Evolutionary conservation across 2,113 vertebrate genomes (phyloP).

Genomic region (Cromileptes altivelis): DNA sequence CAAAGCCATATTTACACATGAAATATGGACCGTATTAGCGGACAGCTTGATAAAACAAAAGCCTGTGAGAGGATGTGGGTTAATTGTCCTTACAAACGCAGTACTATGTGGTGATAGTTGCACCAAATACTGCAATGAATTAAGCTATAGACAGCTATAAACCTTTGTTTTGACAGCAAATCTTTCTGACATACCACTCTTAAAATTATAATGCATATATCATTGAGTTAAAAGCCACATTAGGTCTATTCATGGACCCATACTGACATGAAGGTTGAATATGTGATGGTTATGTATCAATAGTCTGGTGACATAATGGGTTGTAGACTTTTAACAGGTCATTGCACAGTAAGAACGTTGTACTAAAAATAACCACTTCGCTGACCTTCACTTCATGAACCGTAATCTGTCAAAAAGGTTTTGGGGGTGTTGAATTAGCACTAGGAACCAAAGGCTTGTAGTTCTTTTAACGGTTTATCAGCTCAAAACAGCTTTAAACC

Average conservation of each 20-base stretch:
- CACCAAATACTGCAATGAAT: background rate
- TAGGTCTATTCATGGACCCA: background rate
- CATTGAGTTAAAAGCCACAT: background rate
- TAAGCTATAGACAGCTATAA: background rate
- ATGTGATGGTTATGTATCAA: background rate
- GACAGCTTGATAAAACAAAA: background rate
- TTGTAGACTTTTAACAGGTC: background rate
- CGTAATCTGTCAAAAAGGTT: background rate
- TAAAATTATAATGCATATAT: background rate
- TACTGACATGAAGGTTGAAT: background rate
- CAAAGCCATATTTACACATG: slow-evolving; percentile 4
- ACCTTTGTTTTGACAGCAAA: background rate
- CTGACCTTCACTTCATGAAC: background rate
- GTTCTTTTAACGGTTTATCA: background rate
- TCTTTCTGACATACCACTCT: background rate
- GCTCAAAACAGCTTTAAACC: background rate
- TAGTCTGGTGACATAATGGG: background rate
- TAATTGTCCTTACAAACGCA: background rate
- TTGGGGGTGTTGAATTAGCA: background rate
- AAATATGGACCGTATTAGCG: background rate
- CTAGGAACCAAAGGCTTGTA: background rate
- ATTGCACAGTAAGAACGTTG: background rate
- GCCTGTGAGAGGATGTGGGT: background rate
- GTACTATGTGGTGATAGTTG: background rate
- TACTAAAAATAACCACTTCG: slow-evolving; percentile 1